Base-by-base conservation (phyloP, 1,140 invertebrate species). In the Papilio machaon region DNA sequence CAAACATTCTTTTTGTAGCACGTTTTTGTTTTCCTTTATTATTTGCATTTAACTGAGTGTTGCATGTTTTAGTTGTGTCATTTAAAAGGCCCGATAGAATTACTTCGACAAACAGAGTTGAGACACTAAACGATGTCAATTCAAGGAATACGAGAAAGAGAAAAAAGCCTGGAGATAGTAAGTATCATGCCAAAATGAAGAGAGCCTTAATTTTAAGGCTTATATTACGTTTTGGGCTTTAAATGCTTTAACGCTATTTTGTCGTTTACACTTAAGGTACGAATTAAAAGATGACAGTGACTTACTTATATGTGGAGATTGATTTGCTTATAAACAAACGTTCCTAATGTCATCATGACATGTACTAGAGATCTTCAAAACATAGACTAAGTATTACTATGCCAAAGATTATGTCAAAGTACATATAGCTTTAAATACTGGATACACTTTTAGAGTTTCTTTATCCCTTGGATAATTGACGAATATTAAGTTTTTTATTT, bases 141-240 rank as follows among this genome's bases (percentile, higher is more conserved):
- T 82, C 88, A 30, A 92, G 87, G 84, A 83, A 83, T 35, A 92
- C 96, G 64, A 96, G 97, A 92, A 97, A 97, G 95, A 95, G 97
- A 89, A 97, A 97, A 95, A 97, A 97, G 89, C 97, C 97, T 13
- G 96, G 96, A 75, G 95, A 96, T 91, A 96, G 97, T 97, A 95
- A 95, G 95, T 95, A 88, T 35, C 79, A 87, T 88, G 19, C 10
- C 15, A 23, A 77, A 60, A 60, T 19, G 23, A 30, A 30, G 23
- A 30, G 23, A 30, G 4, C 11, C 54, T 58, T 58, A 58, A 58
- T n/a, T 23, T 23, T 60, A 4, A 60, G 17, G 17, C 2, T 54
- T 6, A 0, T 60, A 60, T 8, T 6, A 60, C n/a, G 1, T 60
- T 19, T 60, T 60, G 6, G 43, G 17, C 73, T 75, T 30, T 9